phyloP scores from a whole-genome alignment of 92 coral and sea anemone species.

The Muricea muricata region DNA sequence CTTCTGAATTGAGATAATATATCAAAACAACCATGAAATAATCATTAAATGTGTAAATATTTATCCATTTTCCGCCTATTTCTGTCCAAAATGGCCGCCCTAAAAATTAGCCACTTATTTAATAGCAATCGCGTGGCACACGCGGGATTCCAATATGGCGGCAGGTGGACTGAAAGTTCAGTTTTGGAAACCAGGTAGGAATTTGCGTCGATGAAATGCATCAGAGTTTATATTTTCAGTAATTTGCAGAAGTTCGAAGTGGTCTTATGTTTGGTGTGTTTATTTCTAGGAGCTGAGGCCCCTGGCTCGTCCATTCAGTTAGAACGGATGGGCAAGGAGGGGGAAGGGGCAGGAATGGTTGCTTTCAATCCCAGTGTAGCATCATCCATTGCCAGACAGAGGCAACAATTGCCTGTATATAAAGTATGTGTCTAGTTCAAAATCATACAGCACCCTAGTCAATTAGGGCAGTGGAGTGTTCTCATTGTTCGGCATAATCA shows the following conservation, averaged over 20 bases:
- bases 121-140: conserved; percentile 8
- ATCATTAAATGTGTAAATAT: background rate
- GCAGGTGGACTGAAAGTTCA: conserved; percentile 75
- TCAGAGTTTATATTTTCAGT: background rate
- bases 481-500: too few relatives aligned
- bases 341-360: conserved; percentile 67
- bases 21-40: background rate
- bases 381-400: conserved; percentile 81
- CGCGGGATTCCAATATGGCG: conserved; percentile 66
- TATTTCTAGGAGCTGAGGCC: conserved; percentile 74
- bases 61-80: background rate
- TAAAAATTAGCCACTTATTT: background rate
- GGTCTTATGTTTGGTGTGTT: background rate
- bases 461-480: background rate
- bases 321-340: conserved; percentile 71
- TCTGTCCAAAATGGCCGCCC: background rate
- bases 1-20: background rate
- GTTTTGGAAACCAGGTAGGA: conserved; percentile 85
- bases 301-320: conserved; percentile 76
- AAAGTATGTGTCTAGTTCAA: conserved; percentile 55
- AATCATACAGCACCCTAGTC: background rate
- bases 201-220: background rate
- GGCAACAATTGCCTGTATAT: conserved; percentile 94
- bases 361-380: conserved; percentile 84
- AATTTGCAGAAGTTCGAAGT: conserved; percentile 2